Evolutionary conservation across 2,113 vertebrate genomes (phyloP), one percentile per base, ranked within the genome.

Genomic region (Boulengeromyrus knoepffleri): DNA sequence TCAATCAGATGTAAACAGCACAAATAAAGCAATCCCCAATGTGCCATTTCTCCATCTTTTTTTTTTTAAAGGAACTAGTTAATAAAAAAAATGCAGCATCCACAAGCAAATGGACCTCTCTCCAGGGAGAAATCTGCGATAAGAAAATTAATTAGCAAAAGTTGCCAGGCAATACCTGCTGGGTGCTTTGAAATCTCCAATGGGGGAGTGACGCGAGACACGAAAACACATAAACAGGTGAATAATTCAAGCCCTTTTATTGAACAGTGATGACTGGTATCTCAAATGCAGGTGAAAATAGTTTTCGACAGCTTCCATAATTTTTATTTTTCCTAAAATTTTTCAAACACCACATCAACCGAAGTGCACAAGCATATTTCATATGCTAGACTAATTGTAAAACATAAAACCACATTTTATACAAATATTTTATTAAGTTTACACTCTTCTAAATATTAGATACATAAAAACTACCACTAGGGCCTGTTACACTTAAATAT

Each of bases 71-170:
- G 77, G 8, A 42, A 45, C 19, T 39, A 42, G 77, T 49, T 27
- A 15, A 52, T 50, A 49, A 49, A 86, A 86, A 21, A 56, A 56
- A 56, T 24, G 45, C 50, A 27, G 21, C 47, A 47, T 86, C 49
- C 49, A 21, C 85, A 42, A 56, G 50, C 31, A 31, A 52, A 85
- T 8, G 50, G 85, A 87, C 85, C 45, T 87, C 85, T 87, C 50
- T 87, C 49, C 13, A 5, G 49, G 50, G 85, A 53, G 85, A 53
- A 36, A 36, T 52, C 31, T 9, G 47, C 17, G 27, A 87, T 53
- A 87, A 87, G 85, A 52, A 87, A 87, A 87, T 87, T 87, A 87
- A 87, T 87, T 53, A 87, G 50, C 47, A 56, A 87, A 87, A 52
- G n/a, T 39, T 87, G 50, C 27, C 85, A 87, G 12, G 49, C 27